Percentiles rank a stretch among this genome's conserved stretches.
These are phyloP conservation scores for Drosophila sordidula DNA, from an alignment of 2,888 invertebrate genomes.

Conservation along the genomic window DNA sequence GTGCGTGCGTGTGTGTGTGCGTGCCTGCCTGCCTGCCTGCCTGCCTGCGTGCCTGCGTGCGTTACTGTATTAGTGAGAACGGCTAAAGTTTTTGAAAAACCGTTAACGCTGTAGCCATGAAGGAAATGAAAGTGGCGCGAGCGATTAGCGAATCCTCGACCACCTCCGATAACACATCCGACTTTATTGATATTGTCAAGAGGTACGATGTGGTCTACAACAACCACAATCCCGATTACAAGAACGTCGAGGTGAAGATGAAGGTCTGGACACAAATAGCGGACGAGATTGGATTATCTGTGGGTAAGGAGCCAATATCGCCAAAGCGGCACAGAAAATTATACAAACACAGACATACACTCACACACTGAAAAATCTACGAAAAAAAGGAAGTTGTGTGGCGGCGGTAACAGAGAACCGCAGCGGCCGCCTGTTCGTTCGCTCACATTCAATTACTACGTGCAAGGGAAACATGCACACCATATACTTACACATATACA, in stretches of 20 bases:
- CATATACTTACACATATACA: constrained; percentile 10
- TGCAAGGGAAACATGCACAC: constrained; percentile 51
- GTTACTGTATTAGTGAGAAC: constrained; percentile 17
- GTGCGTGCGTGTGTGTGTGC: constrained; percentile 17
- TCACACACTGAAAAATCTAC: constrained; percentile 21
- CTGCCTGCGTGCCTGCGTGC: constrained; percentile 21
- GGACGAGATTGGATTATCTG: constrained; percentile 84
- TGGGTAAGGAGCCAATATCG: constrained; percentile 76
- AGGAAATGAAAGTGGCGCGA: constrained; percentile 78
- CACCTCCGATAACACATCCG: constrained; percentile 83
- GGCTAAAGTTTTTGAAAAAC: constrained; percentile 43
- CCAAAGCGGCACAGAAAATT: constrained; percentile 15
- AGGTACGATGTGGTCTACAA: constrained; percentile 84
- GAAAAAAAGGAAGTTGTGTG: constrained; percentile 53
- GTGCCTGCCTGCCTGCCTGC: constrained; percentile 21
- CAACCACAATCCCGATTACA: constrained; percentile 84
- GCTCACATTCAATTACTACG: constrained; percentile 67
- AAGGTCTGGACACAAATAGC: constrained; percentile 84
- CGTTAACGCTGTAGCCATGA: constrained; percentile 59
- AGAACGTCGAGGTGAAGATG: constrained; percentile 84
- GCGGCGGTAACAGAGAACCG: constrained; percentile 43
- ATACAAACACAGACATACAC: constrained; percentile 3
- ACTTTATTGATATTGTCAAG: constrained; percentile 85
- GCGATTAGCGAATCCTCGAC: constrained; percentile 83
- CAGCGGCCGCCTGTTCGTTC: constrained; percentile 57